Percentiles rank a stretch among this genome's conserved stretches.
phyloP scores from a whole-genome alignment of 2,797 vertebrate genomes.

The Betta splendens region DNA sequence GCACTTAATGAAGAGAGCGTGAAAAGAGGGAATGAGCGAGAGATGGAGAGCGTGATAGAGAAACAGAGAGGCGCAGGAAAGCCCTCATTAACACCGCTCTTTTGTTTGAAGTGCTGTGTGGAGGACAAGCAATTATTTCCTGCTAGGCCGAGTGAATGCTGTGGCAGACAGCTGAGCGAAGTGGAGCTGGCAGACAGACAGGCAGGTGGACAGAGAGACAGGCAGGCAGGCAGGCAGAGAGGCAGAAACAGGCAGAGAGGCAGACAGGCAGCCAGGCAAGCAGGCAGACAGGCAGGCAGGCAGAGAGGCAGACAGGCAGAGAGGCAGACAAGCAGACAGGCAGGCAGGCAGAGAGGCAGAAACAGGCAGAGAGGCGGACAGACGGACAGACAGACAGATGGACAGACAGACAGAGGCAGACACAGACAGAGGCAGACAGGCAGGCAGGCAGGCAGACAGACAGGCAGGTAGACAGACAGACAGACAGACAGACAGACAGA shows the following conservation, averaged over 20 bases:
- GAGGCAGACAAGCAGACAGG: too few relatives aligned
- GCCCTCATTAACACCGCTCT: constrained; percentile 80
- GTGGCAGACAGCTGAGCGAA: constrained; percentile 52
- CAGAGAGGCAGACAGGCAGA: too few relatives aligned
- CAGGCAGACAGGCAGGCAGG: constrained; percentile 30
- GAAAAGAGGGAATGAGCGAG: constrained; percentile 52
- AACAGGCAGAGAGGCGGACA: too few relatives aligned
- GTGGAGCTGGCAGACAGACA: constrained; percentile 27
- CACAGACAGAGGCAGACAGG: too few relatives aligned
- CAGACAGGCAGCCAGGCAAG: too few relatives aligned
- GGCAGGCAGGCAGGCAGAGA: too few relatives aligned
- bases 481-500: too few relatives aligned
- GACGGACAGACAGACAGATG: constrained; percentile 27
- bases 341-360: too few relatives aligned
- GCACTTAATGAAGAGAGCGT: constrained; percentile 46
- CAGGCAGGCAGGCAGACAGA: constrained; percentile 18
- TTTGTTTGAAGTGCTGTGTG: constrained; percentile 74
- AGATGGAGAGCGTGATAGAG: constrained; percentile 46
- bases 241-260: too few relatives aligned
- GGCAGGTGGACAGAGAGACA: too few relatives aligned
- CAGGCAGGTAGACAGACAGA: too few relatives aligned
- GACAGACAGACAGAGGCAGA: too few relatives aligned
- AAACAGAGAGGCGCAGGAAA: constrained; percentile 65
- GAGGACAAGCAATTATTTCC: constrained; percentile 77
- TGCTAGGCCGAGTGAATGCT: constrained; percentile 62